Percentiles rank a stretch among this genome's conserved stretches.
phyloP scores from a whole-genome alignment of 2,888 invertebrate species.

The Scaptomyza caliginosa region DNA sequence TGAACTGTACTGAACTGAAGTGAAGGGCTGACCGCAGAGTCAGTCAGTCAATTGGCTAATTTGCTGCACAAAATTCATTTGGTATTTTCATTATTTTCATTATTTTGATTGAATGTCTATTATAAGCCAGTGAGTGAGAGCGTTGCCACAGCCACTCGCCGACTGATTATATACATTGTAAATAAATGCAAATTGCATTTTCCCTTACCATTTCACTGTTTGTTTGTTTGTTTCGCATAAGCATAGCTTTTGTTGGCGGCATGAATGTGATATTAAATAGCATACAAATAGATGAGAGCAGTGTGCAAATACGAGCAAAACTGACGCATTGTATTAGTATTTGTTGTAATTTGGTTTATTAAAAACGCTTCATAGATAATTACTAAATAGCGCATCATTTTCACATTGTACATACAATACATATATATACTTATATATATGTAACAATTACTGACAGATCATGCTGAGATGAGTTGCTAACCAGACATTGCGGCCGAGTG shows the following conservation, averaged over 20 bases:
- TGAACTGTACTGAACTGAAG: too few species aligned
- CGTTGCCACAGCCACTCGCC: conserved; percentile 14
- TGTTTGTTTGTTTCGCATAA: conserved; percentile 22
- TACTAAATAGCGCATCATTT: conserved; percentile 71
- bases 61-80: conserved; percentile 48
- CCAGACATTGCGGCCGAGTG: conserved; percentile 45
- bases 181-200: conserved; percentile 68
- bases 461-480: conserved; percentile 19
- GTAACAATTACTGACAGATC: conserved; percentile 42
- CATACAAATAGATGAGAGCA: not conserved
- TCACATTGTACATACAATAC: conserved; percentile 26
- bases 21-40: conserved; percentile 30
- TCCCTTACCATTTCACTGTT: too few species aligned
- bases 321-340: conserved; percentile 24
- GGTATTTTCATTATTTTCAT: conserved; percentile 53
- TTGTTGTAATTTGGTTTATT: conserved; percentile 64
- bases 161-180: conserved; percentile 52
- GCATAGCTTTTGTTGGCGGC: conserved; percentile 29
- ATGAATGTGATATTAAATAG: conserved; percentile 35
- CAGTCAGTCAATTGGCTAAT: conserved; percentile 64
- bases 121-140: conserved; percentile 9
- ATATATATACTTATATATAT: not conserved
- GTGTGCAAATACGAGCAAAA: conserved; percentile 9
- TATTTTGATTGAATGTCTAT: conserved; percentile 68
- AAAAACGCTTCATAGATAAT: conserved; percentile 71